Evolutionary conservation across 2,113 vertebrate species (phyloP), one percentile per base, ranked within the genome.

Genomic region (Siphamia tubifer): DNA sequence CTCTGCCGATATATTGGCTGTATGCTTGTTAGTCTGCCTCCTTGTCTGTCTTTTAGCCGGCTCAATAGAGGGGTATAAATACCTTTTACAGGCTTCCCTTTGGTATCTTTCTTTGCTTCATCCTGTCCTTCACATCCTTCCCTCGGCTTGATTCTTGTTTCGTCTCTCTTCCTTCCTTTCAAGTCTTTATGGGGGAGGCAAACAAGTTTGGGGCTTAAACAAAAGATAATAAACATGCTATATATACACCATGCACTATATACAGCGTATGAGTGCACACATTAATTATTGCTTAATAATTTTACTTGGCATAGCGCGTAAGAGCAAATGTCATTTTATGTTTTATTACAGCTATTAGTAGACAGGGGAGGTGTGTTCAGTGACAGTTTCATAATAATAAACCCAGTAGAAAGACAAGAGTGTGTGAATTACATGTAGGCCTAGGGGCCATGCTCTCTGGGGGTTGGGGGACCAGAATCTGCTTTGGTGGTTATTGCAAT

Each of bases 101-200:
- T 32, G 57, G 55, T 68, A 68, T 82, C 67, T 73, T 84, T 83
- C 74, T 80, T 63, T 71, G 48, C 70, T 66, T 78, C 76, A 79
- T 87, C 88, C 82, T 84, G 78, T 83, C 67, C 72, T 79, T 82
- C 60, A 81, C 70, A 78, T 90, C 85, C 76, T 81, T 87, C 79
- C 81, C 51, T 74, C 7, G 6, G n/a, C 68, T 63, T 21, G 38
- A 80, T 83, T 84, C 74, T 70, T 79, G 68, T 84, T 76, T 85
- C 56, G 71, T 81, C 71, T 77, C 65, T 20, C 55, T 86, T 86
- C 82, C 86, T 90, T 86, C 88, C 84, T 82, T 77, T 54, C n/a
- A 23, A 48, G 32, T 44, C 32, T 74, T 54, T 69, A 65, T 63
- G 66, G 27, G 60, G 25, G 35, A 39, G 31, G 58, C 51, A 62